Evolutionary conservation across 2,113 vertebrate species (phyloP), one percentile per base, ranked within the genome.

Genomic region (Perca schrenkii): DNA sequence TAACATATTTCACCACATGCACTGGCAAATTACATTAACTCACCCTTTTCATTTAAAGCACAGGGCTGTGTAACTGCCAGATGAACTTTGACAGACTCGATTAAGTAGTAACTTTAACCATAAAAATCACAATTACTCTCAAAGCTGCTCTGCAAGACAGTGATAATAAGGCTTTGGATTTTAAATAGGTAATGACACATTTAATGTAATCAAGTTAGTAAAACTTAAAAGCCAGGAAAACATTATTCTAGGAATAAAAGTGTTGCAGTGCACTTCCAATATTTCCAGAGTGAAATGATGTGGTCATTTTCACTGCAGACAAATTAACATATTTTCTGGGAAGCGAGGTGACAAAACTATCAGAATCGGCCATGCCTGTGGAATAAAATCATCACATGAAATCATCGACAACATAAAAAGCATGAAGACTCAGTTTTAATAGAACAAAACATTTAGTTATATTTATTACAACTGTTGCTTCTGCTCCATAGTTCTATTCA

Each of bases 201-300:
- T 83, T 86, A 81, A 86, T 74, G 54, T 31, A 21, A 70, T 83
- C 56, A 60, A 62, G 63, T 47, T 34, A 79, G 76, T 74, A 79
- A 86, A 88, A 56, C 49, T 1, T 4, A 62, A 57, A 65, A 80
- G 57, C 69, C 40, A 75, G 71, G 53, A 72, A 64, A 80, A 76
- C 68, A 72, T 88, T 86, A 72, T 61, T 82, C 57, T 73, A 79
- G 79, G 36, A 50, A 52, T 75, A 67, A 86, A 85, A 74, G 63
- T 52, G 74, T 70, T 12, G 1, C n/a, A 28, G 46, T 72, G 65
- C 40, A 74, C 74, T 68, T 79, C 82, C 79, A 86, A 60, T 8
- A 40, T 80, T 83, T 85, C 47, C 66, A 82, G 22, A 56, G 14
- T 74, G 49, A 76, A 77, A 69, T n/a, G 5, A 71, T 77, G 63